These are phyloP conservation scores for Phoxinus dragarum DNA, from an alignment of 2,797 vertebrate species.

Conservation along the genomic window DNA sequence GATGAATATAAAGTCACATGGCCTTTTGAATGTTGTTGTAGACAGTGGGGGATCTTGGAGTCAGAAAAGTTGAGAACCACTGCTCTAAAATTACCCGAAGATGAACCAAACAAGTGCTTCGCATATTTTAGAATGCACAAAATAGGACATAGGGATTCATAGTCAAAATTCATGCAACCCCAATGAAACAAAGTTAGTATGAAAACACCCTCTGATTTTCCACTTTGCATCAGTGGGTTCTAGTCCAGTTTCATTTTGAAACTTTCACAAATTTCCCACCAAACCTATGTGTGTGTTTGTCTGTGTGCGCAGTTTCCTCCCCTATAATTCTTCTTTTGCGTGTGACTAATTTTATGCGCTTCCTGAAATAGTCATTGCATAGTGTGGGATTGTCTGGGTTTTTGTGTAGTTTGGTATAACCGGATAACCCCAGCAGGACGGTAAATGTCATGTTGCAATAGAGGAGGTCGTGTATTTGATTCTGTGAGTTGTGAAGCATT, in stretches of 20 bases:
- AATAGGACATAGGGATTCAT: neutral
- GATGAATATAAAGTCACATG: neutral
- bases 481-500: constrained; percentile 25
- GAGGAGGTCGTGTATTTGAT: constrained; percentile 18
- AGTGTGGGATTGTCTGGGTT: neutral
- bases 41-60: neutral
- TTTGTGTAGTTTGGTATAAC: neutral
- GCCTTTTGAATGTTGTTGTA: neutral
- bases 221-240: neutral
- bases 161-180: neutral
- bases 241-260: neutral
- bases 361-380: constrained; percentile 19
- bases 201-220: neutral
- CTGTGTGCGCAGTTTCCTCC: neutral
- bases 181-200: neutral
- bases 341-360: neutral
- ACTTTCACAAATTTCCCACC: neutral
- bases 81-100: neutral
- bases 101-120: neutral
- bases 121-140: neutral
- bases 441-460: constrained; percentile 47
- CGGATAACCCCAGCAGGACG: neutral
- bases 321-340: constrained; percentile 2
- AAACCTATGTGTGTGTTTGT: neutral
- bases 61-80: neutral